These are phyloP conservation scores for Scalopus aquaticus DNA, from an alignment of 2,113 vertebrate genomes.

Conservation along the genomic window DNA sequence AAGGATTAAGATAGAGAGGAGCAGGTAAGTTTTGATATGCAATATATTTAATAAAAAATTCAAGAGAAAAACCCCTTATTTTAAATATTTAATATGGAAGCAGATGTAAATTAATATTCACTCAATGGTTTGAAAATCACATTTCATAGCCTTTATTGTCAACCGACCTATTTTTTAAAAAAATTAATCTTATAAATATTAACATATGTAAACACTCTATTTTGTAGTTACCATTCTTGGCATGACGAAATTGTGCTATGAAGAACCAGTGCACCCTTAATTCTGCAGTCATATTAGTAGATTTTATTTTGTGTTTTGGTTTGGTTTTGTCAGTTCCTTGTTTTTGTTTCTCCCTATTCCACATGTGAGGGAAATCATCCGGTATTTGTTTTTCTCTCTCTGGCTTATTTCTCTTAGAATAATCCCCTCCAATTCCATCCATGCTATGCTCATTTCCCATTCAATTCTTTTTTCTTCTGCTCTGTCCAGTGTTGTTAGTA, in stretches of 20 bases:
- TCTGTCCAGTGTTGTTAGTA: not conserved
- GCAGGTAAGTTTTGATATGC: constrained; percentile 65
- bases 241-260: not conserved
- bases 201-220: not conserved
- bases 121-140: not conserved
- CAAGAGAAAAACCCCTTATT: not conserved
- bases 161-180: not conserved
- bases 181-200: not conserved
- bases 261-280: not conserved
- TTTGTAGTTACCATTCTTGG: not conserved
- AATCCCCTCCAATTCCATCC: not conserved
- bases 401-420: not conserved
- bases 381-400: not conserved
- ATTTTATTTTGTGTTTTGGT: not conserved
- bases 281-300: not conserved
- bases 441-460: not conserved
- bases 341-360: not conserved
- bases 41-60: not conserved
- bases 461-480: not conserved
- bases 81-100: not conserved
- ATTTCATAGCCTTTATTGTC: not conserved
- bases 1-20: constrained; percentile 75
- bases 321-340: not conserved
- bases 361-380: not conserved
- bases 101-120: not conserved